Conservation (phyloP, 2,888 invertebrate genomes). For the Lacanobia wlatinum region DNA sequence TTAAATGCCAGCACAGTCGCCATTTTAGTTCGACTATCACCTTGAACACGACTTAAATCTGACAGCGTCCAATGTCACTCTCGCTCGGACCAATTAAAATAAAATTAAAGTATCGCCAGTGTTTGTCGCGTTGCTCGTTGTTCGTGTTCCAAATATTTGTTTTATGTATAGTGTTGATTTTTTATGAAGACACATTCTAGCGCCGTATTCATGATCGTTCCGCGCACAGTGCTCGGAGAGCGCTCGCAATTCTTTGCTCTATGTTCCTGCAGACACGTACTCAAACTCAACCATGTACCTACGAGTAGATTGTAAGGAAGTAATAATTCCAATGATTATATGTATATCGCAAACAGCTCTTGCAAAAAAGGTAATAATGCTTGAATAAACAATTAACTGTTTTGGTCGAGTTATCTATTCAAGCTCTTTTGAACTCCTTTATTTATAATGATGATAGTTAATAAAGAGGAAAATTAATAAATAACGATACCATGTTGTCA, state of each 20-base stretch:
- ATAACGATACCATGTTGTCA: constrained; percentile 39
- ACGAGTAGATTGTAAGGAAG: constrained; percentile 44
- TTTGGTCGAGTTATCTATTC: neutral
- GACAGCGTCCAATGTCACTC: constrained; percentile 90
- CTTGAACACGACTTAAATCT: constrained; percentile 90
- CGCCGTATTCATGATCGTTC: constrained; percentile 13
- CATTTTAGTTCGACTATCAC: constrained; percentile 89
- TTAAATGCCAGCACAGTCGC: constrained; percentile 89
- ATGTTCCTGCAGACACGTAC: constrained; percentile 1
- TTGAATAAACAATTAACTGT: neutral
- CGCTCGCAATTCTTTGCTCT: neutral
- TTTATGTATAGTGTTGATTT: constrained; percentile 31
- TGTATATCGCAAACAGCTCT: constrained; percentile 7
- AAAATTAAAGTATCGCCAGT: constrained; percentile 81
- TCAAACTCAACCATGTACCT: neutral
- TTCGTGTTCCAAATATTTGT: constrained; percentile 55
- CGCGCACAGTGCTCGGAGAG: neutral
- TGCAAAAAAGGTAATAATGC: constrained; percentile 29
- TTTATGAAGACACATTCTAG: constrained; percentile 33
- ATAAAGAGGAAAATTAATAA: constrained; percentile 37
- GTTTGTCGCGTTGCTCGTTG: constrained; percentile 74
- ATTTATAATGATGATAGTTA: neutral
- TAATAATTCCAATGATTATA: constrained; percentile 36
- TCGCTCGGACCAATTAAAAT: constrained; percentile 85
- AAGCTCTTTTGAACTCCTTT: constrained; percentile 6